Conservation (phyloP, 2,113 vertebrate species). For the Madoqua kirkii region DNA sequence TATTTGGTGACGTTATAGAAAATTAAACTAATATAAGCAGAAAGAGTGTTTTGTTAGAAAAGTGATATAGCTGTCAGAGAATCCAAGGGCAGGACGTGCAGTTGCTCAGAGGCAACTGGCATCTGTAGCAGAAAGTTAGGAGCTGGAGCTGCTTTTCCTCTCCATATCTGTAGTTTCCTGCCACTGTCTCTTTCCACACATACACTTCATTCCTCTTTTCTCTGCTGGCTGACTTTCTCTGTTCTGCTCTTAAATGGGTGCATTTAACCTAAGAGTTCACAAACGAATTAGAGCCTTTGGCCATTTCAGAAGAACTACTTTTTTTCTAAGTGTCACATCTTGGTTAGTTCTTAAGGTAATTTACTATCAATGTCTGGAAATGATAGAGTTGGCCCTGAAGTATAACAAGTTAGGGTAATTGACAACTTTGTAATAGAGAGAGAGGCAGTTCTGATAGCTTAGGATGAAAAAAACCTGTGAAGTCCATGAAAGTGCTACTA, state of each 20-base stretch:
- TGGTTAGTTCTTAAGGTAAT: not conserved
- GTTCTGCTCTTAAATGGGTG: not conserved
- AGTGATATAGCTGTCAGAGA: not conserved
- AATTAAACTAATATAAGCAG: slow-evolving; percentile 23
- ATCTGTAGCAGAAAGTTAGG: not conserved
- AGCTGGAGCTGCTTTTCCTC: not conserved
- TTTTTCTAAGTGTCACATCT: not conserved
- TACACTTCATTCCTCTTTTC: not conserved
- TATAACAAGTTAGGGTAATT: not conserved
- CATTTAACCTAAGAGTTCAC: slow-evolving; percentile 29
- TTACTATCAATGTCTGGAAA: not conserved
- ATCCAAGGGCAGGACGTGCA: not conserved
- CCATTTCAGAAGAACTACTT: not conserved
- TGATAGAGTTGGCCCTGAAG: not conserved
- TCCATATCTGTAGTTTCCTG: not conserved
- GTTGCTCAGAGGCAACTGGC: not conserved
- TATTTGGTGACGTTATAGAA: not conserved
- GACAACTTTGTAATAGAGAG: not conserved
- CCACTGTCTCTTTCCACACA: not conserved
- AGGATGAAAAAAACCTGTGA: not conserved
- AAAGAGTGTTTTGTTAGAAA: not conserved
- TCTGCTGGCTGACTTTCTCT: not conserved
- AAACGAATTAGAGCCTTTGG: not conserved
- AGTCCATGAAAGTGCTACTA: not conserved
- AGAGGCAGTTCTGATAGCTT: not conserved